Evolutionary conservation across 1,140 invertebrate genomes (phyloP), one percentile per base, ranked within the genome.

Genomic region (Cydia pomonella): DNA sequence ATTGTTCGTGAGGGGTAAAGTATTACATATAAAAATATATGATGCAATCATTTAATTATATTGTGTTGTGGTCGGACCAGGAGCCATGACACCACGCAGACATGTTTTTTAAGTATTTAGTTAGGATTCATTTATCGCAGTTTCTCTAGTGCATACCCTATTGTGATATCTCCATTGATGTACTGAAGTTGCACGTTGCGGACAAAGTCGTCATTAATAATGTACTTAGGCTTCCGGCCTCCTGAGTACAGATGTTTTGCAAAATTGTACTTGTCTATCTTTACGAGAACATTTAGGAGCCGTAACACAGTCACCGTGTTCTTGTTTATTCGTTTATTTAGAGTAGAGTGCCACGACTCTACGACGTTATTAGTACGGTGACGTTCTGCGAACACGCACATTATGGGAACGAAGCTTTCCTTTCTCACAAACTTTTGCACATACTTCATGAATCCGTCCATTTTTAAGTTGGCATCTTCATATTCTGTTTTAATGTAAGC

Each of bases 401-500:
- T 29, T 21, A 69, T 27, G 5, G 21, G 25, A 29, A 25, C 13
- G 12, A 27, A 69, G 21, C 5, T 27, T 27, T 9, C 23, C 16
- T 69, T 27, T 25, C 16, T 69, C 64, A n/a, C 16, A 29, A 27
- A 27, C 23, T 69, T 69, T 69, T 29, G 21, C 16, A 69, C 16
- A 69, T 69, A 33, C 3, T 21, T 59, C n/a, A 59, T 27, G 23
- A 41, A 25, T 16, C 5, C n/a, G 16, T 13, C 33, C 64, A 69
- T 33, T 44, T 44, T 44, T 44, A 44, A 44, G 25, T 69, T 29
- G 9, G 21, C 27, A 25, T 25, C 16, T 69, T 27, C 21, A 27
- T 25, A 27, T 69, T 69, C 64, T 21, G 64, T 12, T 69, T 69
- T 29, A 69, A 69, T n/a, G 64, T 69, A 69, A 69, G 27, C 16